Conservation (phyloP, 2,888 invertebrate species). For the Odontothrips loti region DNA sequence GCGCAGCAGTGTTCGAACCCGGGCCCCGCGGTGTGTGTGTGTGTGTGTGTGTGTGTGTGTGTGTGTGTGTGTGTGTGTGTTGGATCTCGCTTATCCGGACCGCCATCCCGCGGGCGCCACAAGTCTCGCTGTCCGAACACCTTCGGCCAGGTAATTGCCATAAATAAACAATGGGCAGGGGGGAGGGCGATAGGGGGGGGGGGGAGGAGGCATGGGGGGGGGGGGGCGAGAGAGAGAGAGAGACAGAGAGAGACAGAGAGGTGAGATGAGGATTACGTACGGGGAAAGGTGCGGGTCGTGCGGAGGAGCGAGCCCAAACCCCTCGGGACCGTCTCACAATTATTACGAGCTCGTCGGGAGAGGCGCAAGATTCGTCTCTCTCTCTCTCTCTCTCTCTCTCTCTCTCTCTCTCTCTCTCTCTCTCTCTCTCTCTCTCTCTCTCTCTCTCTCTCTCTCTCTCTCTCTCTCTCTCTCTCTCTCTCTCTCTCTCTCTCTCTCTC, state of each 20-base stretch:
- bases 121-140: too few relatives aligned
- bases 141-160: neutral
- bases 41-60: too few relatives aligned
- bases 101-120: too few relatives aligned
- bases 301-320: neutral
- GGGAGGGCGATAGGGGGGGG: too few relatives aligned
- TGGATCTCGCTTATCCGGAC: too few relatives aligned
- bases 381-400: neutral
- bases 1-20: too few relatives aligned
- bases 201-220: too few relatives aligned
- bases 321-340: neutral
- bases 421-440: too few relatives aligned
- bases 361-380: neutral
- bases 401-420: too few relatives aligned
- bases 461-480: neutral
- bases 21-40: too few relatives aligned
- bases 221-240: neutral
- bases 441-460: neutral
- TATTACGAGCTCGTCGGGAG: neutral
- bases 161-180: neutral
- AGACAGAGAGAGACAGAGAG: neutral
- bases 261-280: neutral
- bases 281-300: neutral
- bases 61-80: too few relatives aligned
- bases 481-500: too few relatives aligned